These are phyloP conservation scores for Liasis olivaceus DNA, from an alignment of 2,797 vertebrate genomes.

Conservation along the genomic window DNA sequence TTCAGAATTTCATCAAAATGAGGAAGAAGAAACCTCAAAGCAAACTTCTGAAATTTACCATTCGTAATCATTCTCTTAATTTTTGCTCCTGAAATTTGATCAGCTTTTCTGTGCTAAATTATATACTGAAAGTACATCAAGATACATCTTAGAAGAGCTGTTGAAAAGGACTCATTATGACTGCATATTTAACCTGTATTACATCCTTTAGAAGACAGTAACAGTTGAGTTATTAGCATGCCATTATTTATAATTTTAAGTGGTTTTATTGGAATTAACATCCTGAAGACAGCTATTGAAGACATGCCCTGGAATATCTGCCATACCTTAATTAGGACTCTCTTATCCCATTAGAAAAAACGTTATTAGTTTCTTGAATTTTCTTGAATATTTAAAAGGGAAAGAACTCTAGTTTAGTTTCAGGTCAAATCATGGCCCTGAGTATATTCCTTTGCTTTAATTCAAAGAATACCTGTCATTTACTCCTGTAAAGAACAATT, in stretches of 20 bases:
- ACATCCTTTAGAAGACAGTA: background rate
- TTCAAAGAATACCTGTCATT: background rate
- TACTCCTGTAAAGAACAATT: background rate
- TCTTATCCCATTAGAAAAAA: background rate
- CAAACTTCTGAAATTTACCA: background rate
- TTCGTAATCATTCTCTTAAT: background rate
- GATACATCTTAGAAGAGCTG: background rate
- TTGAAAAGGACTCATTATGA: background rate
- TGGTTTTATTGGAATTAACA: background rate
- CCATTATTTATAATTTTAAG: background rate
- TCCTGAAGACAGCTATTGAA: background rate
- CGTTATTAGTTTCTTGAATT: background rate
- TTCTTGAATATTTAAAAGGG: background rate
- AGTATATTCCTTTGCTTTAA: background rate
- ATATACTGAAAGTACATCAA: background rate
- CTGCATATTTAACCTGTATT: background rate
- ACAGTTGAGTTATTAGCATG: background rate
- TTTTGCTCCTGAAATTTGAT: background rate
- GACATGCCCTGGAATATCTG: background rate
- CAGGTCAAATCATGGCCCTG: background rate
- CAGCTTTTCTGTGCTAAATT: background rate
- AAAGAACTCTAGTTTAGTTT: background rate
- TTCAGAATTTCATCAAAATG: background rate
- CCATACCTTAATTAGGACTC: background rate
- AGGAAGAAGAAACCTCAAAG: background rate